Evolutionary conservation across 2,113 vertebrate species (phyloP).

Genomic region (Crotalus horridus): DNA sequence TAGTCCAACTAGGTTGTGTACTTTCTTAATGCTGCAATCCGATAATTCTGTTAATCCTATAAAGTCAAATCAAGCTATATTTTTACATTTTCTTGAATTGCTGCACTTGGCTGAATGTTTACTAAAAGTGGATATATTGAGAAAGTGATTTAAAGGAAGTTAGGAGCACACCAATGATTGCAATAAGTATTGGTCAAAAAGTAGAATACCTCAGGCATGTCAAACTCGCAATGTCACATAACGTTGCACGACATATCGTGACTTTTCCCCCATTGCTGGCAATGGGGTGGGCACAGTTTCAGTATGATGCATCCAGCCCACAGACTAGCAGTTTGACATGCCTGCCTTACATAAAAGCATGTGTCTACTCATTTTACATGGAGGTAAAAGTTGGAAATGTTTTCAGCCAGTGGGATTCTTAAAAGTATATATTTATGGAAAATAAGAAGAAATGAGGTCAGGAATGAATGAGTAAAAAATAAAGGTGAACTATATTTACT

Average conservation of each 20-base stretch:
- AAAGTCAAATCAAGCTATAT: constrained; percentile 37
- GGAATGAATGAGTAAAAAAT: neutral
- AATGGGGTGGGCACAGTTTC: too few species aligned
- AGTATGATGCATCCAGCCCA: too few species aligned
- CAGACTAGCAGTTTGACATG: too few species aligned
- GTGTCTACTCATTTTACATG: neutral
- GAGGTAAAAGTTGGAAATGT: neutral
- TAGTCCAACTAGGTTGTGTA: constrained; percentile 12
- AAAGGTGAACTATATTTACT: neutral
- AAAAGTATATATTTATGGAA: neutral
- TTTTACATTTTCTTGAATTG: constrained; percentile 13
- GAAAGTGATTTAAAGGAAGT: neutral
- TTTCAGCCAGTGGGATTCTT: neutral
- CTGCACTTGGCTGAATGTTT: neutral
- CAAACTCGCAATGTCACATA: too few species aligned
- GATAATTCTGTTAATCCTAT: constrained; percentile 45
- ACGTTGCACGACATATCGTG: too few species aligned
- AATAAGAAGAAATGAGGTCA: neutral
- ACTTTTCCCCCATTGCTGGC: too few species aligned
- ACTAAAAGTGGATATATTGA: neutral
- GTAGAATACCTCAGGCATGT: neutral
- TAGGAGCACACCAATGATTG: neutral
- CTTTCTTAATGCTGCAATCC: constrained; percentile 23
- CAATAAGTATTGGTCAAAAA: neutral
- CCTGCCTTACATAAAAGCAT: neutral